Evolutionary conservation across 64 coral and sea anemone genomes (phyloP).

Genomic region (Hydrozoanthus tunicans): DNA sequence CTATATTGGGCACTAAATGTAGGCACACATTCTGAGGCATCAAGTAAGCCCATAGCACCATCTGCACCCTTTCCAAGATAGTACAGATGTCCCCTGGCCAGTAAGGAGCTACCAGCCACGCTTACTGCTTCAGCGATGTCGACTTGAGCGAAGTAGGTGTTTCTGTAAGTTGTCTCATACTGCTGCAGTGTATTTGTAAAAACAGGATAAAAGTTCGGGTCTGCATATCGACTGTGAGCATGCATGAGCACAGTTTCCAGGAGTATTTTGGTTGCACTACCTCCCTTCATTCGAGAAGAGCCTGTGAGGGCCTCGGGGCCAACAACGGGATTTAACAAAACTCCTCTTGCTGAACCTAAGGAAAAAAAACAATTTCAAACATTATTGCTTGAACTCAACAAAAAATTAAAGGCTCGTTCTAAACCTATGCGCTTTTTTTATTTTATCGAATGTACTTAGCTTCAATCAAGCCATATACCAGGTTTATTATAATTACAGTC

Average conservation of each 20-base stretch:
- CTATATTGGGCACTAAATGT: conserved; percentile 82
- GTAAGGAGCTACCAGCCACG: conserved; percentile 63
- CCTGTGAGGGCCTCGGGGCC: conserved; percentile 94
- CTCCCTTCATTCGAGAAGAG: conserved; percentile 94
- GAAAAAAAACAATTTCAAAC: background rate
- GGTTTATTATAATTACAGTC: no score
- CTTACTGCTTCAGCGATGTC: conserved; percentile 70
- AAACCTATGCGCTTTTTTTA: no score
- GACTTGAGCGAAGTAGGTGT: conserved; percentile 26
- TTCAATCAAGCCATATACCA: no score
- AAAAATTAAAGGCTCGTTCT: no score
- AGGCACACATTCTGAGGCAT: conserved; percentile 95
- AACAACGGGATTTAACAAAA: conserved; percentile 87
- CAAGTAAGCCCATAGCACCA: conserved; percentile 75
- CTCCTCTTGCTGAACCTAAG: conserved; percentile 59
- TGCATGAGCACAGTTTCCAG: conserved; percentile 71
- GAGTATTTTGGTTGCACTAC: conserved; percentile 85
- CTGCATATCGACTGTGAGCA: conserved; percentile 60
- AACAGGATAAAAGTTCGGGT: background rate
- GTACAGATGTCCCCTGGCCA: conserved; percentile 59
- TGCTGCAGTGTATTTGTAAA: conserved; percentile 2
- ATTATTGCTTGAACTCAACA: background rate
- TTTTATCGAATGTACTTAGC: no score
- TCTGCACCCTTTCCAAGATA: conserved; percentile 71
- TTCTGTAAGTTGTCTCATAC: conserved; percentile 54